Base-by-base conservation (phyloP, 2,888 invertebrate genomes). In the Epicampocera succincta region DNA sequence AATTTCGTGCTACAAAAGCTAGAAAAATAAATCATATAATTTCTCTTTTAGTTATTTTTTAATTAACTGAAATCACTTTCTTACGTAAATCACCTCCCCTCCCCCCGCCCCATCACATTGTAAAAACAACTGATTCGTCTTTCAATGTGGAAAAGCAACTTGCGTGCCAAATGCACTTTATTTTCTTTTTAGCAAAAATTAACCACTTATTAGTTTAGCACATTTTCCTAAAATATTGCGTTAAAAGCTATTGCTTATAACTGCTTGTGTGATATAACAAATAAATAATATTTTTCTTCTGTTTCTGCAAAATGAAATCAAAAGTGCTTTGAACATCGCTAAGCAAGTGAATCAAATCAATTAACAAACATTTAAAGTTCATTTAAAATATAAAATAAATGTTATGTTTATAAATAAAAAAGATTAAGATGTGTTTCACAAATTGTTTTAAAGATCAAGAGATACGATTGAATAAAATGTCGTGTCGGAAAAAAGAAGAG, bases 111-210 rank as follows among this genome's bases (percentile, higher is more conserved):
- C n/a, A n/a, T n/a, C n/a, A n/a, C n/a, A n/a, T n/a, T n/a, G n/a
- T n/a, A n/a, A n/a, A n/a, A n/a, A n/a, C n/a, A 33, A 46, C 19
- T 56, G 56, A 56, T 11, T 52, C 13, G 29, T 19, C 13, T 15
- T 33, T 33, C 33, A 21, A 13, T 13, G 12, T 13, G 6, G 17
- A 17, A 56, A 12, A 60, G 1, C 60, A 44, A 63, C 33, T 76
- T 68, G 75, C 75, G 75, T 76, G 75, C 25, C 44, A 12, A 61
- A 52, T 61, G n/a, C 44, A 52, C 0, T 61, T 68, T 38, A 76
- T 33, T 19, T 58, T 40, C 17, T 15, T 63, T 2, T 11, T 40
- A 52, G 29, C 19, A 17, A 48, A 29, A 42, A 38, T 42, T 68
- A n/a, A 44, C 48, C 6, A 61, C 61, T 38, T 52, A 17, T 76